Conservation (phyloP, 2,888 invertebrate species). For the Nysson spinosus region DNA sequence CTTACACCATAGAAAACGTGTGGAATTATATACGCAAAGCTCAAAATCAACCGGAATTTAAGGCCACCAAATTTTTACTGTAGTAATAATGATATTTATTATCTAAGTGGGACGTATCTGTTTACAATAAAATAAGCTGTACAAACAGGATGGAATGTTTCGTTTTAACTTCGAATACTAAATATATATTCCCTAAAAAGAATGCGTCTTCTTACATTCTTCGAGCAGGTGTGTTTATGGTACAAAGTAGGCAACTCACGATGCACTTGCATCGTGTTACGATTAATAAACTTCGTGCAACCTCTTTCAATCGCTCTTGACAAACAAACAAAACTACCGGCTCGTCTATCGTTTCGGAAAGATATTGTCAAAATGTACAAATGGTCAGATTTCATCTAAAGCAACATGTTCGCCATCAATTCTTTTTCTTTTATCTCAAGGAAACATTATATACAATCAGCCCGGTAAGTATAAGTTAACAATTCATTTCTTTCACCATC, state of each 20-base stretch:
- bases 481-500: slow-evolving; percentile 19
- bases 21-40: slow-evolving; percentile 35
- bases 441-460: slow-evolving; percentile 45
- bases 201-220: slow-evolving; percentile 45
- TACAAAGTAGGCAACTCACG: slow-evolving; percentile 55
- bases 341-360: slow-evolving; percentile 17
- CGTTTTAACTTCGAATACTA: slow-evolving; percentile 48
- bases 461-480: slow-evolving; percentile 26
- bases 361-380: slow-evolving; percentile 54
- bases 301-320: slow-evolving; percentile 39
- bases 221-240: slow-evolving; percentile 43
- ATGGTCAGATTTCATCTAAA: slow-evolving; percentile 34
- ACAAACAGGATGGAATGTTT: slow-evolving; percentile 66
- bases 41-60: slow-evolving; percentile 54
- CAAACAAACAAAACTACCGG: slow-evolving; percentile 35
- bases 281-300: slow-evolving; percentile 36
- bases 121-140: slow-evolving; percentile 63
- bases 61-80: slow-evolving; percentile 58
- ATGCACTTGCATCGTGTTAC: slow-evolving; percentile 24
- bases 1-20: slow-evolving; percentile 10
- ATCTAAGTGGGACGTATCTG: slow-evolving; percentile 62
- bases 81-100: slow-evolving; percentile 59
- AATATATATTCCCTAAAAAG: slow-evolving; percentile 45
- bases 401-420: slow-evolving; percentile 32
- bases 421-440: slow-evolving; percentile 26